Evolutionary conservation across 1,140 invertebrate genomes (phyloP).

Genomic region (Drosophila gunungcola): DNA sequence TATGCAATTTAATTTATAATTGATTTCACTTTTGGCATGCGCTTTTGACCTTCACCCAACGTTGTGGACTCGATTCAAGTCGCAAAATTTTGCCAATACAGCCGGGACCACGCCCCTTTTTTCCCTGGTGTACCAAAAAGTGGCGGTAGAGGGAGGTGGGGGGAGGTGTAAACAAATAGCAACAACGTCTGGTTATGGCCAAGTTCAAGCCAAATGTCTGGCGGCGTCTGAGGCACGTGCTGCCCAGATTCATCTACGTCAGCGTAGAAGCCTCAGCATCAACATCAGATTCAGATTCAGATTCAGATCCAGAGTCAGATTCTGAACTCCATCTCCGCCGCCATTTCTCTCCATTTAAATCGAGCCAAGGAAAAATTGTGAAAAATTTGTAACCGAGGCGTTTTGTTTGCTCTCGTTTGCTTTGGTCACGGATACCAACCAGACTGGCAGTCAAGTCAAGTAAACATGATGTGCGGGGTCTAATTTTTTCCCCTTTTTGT

Average conservation of each 20-base stretch:
- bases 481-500: slow-evolving; percentile 63
- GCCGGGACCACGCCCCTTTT: slow-evolving; percentile 4
- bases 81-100: slow-evolving; percentile 25
- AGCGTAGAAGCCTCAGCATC: slow-evolving; percentile 47
- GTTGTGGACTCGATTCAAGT: slow-evolving; percentile 28
- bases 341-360: slow-evolving; percentile 80
- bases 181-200: slow-evolving; percentile 41
- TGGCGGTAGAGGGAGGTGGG: background rate
- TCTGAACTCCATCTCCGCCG: slow-evolving; percentile 16
- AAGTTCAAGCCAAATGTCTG: slow-evolving; percentile 64
- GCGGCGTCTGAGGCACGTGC: slow-evolving; percentile 63
- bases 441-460: slow-evolving; percentile 73
- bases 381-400: slow-evolving; percentile 75
- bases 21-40: slow-evolving; percentile 20
- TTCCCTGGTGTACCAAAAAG: background rate
- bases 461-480: slow-evolving; percentile 76
- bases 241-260: slow-evolving; percentile 77
- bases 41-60: slow-evolving; percentile 27
- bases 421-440: slow-evolving; percentile 64
- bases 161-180: slow-evolving; percentile 13
- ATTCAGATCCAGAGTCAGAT: slow-evolving; percentile 48
- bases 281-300: slow-evolving; percentile 47
- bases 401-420: slow-evolving; percentile 64
- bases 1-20: slow-evolving; percentile 24
- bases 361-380: slow-evolving; percentile 64